Conservation (phyloP, 2,797 vertebrate genomes). For the Ptychadena robeensis region DNA sequence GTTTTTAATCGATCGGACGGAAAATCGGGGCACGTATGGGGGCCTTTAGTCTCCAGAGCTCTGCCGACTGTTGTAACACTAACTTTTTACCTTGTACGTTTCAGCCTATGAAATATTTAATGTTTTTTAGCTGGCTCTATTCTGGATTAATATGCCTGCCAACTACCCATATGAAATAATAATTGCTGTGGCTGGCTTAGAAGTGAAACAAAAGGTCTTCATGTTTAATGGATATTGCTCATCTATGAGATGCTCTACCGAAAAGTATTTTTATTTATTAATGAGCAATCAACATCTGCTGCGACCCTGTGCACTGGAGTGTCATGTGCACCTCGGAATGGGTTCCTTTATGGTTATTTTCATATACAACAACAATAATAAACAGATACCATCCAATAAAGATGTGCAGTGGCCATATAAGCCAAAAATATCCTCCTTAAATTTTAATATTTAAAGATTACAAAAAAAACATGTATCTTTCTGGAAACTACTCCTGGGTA, state of each 20-base stretch:
- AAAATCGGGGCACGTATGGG: too few species aligned
- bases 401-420: too few species aligned
- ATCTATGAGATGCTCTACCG: slow-evolving; percentile 8
- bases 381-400: too few species aligned
- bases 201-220: slow-evolving; percentile 10
- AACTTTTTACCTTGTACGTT: background rate
- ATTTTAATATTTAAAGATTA: too few species aligned
- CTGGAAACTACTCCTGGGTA: too few species aligned
- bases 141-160: slow-evolving; percentile 5
- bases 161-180: slow-evolving; percentile 26
- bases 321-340: background rate
- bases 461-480: too few species aligned
- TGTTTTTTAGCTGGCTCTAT: background rate
- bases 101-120: slow-evolving; percentile 20
- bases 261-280: slow-evolving; percentile 28
- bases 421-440: too few species aligned
- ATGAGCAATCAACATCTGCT: background rate
- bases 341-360: too few species aligned
- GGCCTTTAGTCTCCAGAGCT: too few species aligned
- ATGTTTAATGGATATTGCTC: slow-evolving; percentile 21
- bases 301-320: background rate
- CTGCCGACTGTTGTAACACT: background rate
- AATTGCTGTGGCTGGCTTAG: slow-evolving; percentile 8
- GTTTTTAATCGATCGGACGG: too few species aligned
- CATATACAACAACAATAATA: background rate